Evolutionary conservation across 2,797 vertebrate genomes (phyloP), one percentile per base, ranked within the genome.

Genomic region (Novumbra hubbsi): DNA sequence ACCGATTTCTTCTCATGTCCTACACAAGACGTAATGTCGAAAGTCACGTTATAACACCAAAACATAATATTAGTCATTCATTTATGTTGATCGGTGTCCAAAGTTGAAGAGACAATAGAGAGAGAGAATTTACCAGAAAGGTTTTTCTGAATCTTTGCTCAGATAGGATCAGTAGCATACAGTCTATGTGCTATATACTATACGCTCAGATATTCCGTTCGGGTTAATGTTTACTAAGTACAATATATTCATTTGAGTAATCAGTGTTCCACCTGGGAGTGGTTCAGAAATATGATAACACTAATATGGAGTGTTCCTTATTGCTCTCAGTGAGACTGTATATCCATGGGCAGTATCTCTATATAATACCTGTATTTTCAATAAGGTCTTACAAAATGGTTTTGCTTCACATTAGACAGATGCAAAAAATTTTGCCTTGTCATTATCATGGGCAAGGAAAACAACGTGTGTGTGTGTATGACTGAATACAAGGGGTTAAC

Each of bases 401-500:
- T 55, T 55, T 21, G n/a, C n/a, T 7, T 16, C 8, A 7, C 52
- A 55, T 55, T 38, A 55, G 52, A 50, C 15, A 49, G 49, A 55
- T 19, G 2, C 7, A 52, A 52, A n/a, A 55, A 21, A n/a, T n/a
- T 55, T 6, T n/a, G 8, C n/a, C n/a, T 55, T 55, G 52, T 55
- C n/a, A 55, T 55, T 55, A 21, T 55, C 52, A 55, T 55, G n/a
- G 52, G 52, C 52, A 55, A 9, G 52, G 52, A n/a, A n/a, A 55
- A 55, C 52, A 55, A 17, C 52, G 16, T 57, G 66, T 28, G 65
- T 28, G 65, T 48, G 16, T 48, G 15, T 52, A 27, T n/a, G 41
- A 50, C 9, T 12, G 52, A 8, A 45, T 34, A 41, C 67, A 70
- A 49, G 24, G 52, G 73, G 66, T 69, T 74, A 69, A 74, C 5